Evolutionary conservation across 2,888 invertebrate species (phyloP).

Genomic region (Sesia apiformis): DNA sequence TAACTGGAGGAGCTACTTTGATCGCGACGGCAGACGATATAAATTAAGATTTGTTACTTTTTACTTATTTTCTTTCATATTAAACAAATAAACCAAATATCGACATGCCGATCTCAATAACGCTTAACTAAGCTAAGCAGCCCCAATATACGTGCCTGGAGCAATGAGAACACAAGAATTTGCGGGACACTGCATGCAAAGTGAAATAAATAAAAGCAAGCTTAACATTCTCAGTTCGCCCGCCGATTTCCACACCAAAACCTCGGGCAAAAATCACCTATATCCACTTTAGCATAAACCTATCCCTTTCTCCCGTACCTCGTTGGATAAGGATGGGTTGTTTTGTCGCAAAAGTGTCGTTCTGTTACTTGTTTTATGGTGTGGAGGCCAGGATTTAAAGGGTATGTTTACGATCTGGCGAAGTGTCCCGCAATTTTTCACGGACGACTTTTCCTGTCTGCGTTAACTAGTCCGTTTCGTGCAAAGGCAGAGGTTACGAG

Average conservation of each 20-base stretch:
- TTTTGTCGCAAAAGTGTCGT: neutral
- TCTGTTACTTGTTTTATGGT: conserved; percentile 5
- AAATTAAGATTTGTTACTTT: too few species aligned
- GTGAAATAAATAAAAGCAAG: conserved; percentile 15
- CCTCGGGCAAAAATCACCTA: neutral
- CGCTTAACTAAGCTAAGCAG: neutral
- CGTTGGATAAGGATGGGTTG: conserved; percentile 4
- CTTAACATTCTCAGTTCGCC: conserved; percentile 9
- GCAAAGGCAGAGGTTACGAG: neutral
- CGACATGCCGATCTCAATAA: neutral
- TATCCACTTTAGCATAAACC: neutral
- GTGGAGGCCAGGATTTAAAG: conserved; percentile 12
- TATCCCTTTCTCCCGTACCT: neutral
- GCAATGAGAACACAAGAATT: conserved; percentile 5
- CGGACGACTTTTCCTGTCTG: conserved; percentile 14
- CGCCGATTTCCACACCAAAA: neutral
- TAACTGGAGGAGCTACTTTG: too few species aligned
- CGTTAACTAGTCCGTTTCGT: conserved; percentile 11
- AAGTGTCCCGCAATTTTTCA: conserved; percentile 16
- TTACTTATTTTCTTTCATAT: too few species aligned
- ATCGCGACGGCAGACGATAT: too few species aligned
- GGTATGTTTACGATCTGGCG: conserved; percentile 17
- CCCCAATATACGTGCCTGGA: neutral
- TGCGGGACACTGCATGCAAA: conserved; percentile 10
- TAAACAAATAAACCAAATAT: neutral